Evolutionary conservation across 1,140 invertebrate genomes (phyloP), one percentile per base, ranked within the genome.

Genomic region (Calephelis nemesis): DNA sequence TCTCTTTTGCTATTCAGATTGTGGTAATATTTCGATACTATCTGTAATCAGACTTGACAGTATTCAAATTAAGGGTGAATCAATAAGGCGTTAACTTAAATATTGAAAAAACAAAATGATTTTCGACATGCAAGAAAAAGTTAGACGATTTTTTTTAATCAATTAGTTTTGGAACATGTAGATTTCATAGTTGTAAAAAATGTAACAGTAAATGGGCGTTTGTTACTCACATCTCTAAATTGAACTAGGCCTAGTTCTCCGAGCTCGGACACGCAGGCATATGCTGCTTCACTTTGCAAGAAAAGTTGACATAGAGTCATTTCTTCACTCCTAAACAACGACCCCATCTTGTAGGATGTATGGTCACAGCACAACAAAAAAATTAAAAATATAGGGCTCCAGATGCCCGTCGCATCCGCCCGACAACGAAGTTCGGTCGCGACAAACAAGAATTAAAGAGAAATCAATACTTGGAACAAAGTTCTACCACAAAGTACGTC

Each of bases 261-360:
- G 10, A 98, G 92, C 90, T 98, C 97, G 10, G 97, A 97, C 68
- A 98, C 97, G 93, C 97, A 98, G 42, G 96, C 95, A 93, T 98
- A 98, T 47, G 97, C 97, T 68, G 97, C 97, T 93, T 98, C 97
- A 89, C 97, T 97, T 92, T 98, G 97, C 65, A 98, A 91, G 86
- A 98, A 98, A 73, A 98, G 94, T 91, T 98, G 97, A 94, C 97
- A 98, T 88, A 98, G 93, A 82, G 96, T 96, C 97, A 98, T 98
- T 93, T 98, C 96, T 85, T 98, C 97, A 93, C 97, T 98, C 70
- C 97, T 94, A 92, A 98, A 98, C 82, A 96, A 92, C 72, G 95
- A 96, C 81, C 95, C 95, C 95, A 96, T 96, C 71, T 90, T 77
- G 75, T 50, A 69, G 72, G 71, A 76, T 85, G 81, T 77, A 72